Conservation (phyloP, 2,113 vertebrate species). For the Nerophis ophidion region DNA sequence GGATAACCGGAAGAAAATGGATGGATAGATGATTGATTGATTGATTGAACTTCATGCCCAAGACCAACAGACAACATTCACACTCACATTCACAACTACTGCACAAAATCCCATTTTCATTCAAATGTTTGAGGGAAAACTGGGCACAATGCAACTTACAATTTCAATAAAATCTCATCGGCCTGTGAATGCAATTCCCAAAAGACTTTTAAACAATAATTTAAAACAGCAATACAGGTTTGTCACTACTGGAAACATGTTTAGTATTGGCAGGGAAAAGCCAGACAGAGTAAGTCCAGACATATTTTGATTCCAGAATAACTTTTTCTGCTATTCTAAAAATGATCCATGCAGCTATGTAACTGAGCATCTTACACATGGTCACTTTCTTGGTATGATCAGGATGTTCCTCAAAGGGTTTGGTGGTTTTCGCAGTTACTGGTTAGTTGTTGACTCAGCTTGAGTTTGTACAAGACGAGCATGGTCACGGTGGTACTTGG, state of each 20-base stretch:
- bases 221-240: constrained; percentile 25
- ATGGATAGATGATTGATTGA: no score
- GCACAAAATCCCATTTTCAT: constrained; percentile 1
- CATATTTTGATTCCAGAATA: constrained; percentile 9
- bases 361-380: background rate
- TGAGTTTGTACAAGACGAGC: constrained; percentile 13
- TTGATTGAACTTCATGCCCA: no score
- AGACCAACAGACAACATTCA: no score
- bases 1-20: no score
- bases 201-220: constrained; percentile 16
- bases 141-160: constrained; percentile 4
- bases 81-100: no score
- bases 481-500: constrained; percentile 22
- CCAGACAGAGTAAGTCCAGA: constrained; percentile 7
- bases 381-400: constrained; percentile 39
- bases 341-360: constrained; percentile 17
- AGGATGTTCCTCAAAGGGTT: constrained; percentile 34
- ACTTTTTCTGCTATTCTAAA: constrained; percentile 10
- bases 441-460: constrained; percentile 19
- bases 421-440: constrained; percentile 26
- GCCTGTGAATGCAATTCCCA: constrained; percentile 21
- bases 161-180: constrained; percentile 17
- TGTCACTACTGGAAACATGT: constrained; percentile 21
- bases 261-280: constrained; percentile 20
- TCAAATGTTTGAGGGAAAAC: background rate